A percentile compares a stretch with the other conserved stretches of the same genome.
Conservation (phyloP, 1,140 invertebrate species). For the Bicyclus anynana region DNA sequence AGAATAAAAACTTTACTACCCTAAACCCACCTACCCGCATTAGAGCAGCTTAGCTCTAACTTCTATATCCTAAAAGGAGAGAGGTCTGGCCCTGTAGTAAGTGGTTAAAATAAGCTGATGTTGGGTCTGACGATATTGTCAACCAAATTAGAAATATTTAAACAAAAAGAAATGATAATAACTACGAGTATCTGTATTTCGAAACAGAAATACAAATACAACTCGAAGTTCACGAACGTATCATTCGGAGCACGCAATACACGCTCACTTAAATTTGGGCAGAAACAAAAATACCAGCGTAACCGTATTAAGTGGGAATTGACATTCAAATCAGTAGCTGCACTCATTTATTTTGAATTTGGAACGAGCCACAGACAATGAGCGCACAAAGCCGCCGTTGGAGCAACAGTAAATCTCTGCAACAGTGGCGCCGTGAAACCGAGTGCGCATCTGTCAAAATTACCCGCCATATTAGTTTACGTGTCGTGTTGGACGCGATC, state of each 20-base stretch:
- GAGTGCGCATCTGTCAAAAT: conserved; percentile 64
- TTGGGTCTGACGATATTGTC: no score
- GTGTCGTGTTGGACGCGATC: conserved; percentile 15
- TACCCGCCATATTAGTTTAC: conserved; percentile 51
- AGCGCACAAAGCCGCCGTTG: conserved; percentile 58
- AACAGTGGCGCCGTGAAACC: conserved; percentile 64
- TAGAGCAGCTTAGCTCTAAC: no score
- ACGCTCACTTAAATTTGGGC: conserved; percentile 41
- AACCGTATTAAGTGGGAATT: conserved; percentile 60
- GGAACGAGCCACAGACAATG: conserved; percentile 56
- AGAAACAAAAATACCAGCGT: conserved; percentile 61
- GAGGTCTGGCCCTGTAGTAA: no score
- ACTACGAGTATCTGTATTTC: not conserved
- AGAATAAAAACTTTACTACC: no score
- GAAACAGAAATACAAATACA: not conserved
- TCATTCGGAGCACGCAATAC: conserved; percentile 9
- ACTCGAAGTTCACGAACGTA: not conserved
- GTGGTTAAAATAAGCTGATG: no score
- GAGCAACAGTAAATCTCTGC: conserved; percentile 63
- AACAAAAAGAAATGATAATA: not conserved
- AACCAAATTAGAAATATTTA: not conserved
- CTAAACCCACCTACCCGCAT: no score
- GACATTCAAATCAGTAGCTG: conserved; percentile 71
- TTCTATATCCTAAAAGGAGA: no score
- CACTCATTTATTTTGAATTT: conserved; percentile 65